Conservation (phyloP, 2,113 vertebrate species). For the Brachionichthys hirsutus region DNA sequence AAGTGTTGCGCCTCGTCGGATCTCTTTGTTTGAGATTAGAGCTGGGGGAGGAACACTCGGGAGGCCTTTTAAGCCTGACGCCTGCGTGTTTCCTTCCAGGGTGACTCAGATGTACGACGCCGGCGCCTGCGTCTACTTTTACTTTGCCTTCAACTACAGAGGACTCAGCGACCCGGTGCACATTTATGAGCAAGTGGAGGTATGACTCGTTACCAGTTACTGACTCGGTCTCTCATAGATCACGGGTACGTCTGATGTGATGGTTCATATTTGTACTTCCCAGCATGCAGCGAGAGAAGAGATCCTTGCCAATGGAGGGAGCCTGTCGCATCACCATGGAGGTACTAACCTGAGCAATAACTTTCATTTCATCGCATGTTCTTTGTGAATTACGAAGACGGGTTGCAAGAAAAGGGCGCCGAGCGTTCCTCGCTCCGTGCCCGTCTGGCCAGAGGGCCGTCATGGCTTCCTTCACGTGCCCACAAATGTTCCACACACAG, state of each 20-base stretch:
- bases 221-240: neutral
- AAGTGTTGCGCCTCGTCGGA: neutral
- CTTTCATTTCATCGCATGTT: neutral
- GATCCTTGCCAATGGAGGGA: constrained; percentile 97
- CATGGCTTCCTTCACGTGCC: constrained; percentile 45
- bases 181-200: constrained; percentile 96
- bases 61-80: too few relatives aligned
- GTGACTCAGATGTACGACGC: constrained; percentile 96
- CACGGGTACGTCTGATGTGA: constrained; percentile 1
- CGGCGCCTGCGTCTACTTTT: constrained; percentile 98
- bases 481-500: constrained; percentile 40
- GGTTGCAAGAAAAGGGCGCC: constrained; percentile 2
- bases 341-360: constrained; percentile 75
- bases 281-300: constrained; percentile 95
- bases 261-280: constrained; percentile 33
- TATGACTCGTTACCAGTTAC: constrained; percentile 58
- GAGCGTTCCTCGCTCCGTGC: neutral
- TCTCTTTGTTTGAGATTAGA: constrained; percentile 20
- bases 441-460: constrained; percentile 45
- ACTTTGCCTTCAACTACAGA: constrained; percentile 99
- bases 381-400: too few relatives aligned
- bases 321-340: constrained; percentile 98
- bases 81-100: constrained; percentile 66
- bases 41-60: constrained; percentile 1
- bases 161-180: constrained; percentile 92